Evolutionary conservation across 2,888 invertebrate genomes (phyloP), one percentile per base, ranked within the genome.

Genomic region (Neoascia interrupta): DNA sequence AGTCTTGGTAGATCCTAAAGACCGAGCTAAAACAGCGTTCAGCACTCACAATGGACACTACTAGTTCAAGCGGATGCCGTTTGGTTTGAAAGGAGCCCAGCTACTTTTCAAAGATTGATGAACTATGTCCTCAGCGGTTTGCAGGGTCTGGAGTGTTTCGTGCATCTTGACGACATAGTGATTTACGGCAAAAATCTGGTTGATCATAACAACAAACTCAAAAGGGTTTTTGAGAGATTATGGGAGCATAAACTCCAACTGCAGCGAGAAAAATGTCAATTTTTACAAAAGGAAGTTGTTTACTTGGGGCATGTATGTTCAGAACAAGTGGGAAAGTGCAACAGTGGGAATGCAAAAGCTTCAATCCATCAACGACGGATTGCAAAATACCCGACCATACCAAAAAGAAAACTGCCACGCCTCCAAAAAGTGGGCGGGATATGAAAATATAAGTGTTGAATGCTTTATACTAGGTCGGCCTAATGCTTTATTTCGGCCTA

Each of bases 91-190:
- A n/a, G n/a, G n/a, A n/a, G n/a, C 0, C 88, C 89, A 0, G 84
- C 84, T 0, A 87, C 86, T 0, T 87, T 88, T 47, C 87, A 87
- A 81, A 45, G 86, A 2, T 64, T 85, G 45, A 88, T 88, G 87
- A 84, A 86, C 43, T 84, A 82, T 41, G 83, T 88, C 0, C 60
- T 88, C 10, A 51, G 83, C 19, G 86, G 86, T 1, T 43, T 87
- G 3, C 84, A 84, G 79, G 85, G 85, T 0, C 61, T 82, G 3
- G 82, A 53, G n/a, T 56, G 73, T 58, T 53, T 75, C 26, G 26
- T 51, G 10, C 69, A 75, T 26, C 8, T 74, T 0, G 66, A 74
- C 16, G 66, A 74, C 18, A 36, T 74, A 4, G 53, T 64, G 0
- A n/a, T 64, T 1, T 60, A 83, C 49, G 82, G 82, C 0, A 61